Evolutionary conservation across 2,888 invertebrate species (phyloP).

Genomic region (Sesamia inferens): DNA sequence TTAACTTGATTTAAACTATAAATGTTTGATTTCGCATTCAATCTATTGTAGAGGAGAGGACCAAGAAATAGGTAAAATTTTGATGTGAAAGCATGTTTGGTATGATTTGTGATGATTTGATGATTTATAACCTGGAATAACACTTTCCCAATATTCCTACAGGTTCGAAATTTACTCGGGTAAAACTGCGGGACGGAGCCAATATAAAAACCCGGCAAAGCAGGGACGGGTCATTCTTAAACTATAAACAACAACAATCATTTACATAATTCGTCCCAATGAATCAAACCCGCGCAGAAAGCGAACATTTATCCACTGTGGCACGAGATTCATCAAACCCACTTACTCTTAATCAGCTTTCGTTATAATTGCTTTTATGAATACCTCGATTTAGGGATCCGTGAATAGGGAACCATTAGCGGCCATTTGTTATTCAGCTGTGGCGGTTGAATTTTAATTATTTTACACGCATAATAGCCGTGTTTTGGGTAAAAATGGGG

Average conservation of each 20-base stretch:
- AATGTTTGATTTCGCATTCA: too few relatives aligned
- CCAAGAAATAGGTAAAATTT: too few relatives aligned
- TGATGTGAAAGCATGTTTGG: too few relatives aligned
- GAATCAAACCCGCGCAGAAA: constrained; percentile 10
- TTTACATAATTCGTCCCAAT: background rate
- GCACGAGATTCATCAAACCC: constrained; percentile 25
- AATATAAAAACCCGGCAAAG: too few relatives aligned
- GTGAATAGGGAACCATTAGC: constrained; percentile 55
- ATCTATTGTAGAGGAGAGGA: too few relatives aligned
- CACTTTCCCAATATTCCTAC: too few relatives aligned
- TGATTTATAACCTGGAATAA: too few relatives aligned
- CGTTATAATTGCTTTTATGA: constrained; percentile 58
- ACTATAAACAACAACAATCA: background rate
- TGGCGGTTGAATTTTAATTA: constrained; percentile 58
- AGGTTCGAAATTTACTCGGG: too few relatives aligned
- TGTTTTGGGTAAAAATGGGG: constrained; percentile 34
- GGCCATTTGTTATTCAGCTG: constrained; percentile 49
- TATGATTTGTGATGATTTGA: too few relatives aligned
- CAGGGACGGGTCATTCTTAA: background rate
- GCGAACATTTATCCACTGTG: background rate
- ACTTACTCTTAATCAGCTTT: constrained; percentile 52
- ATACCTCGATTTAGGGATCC: constrained; percentile 52
- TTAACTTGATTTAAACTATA: too few relatives aligned
- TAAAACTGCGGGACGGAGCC: too few relatives aligned
- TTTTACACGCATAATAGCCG: constrained; percentile 38